Conservation (phyloP, 2,113 vertebrate species). For the Prionailurus viverrinus region DNA sequence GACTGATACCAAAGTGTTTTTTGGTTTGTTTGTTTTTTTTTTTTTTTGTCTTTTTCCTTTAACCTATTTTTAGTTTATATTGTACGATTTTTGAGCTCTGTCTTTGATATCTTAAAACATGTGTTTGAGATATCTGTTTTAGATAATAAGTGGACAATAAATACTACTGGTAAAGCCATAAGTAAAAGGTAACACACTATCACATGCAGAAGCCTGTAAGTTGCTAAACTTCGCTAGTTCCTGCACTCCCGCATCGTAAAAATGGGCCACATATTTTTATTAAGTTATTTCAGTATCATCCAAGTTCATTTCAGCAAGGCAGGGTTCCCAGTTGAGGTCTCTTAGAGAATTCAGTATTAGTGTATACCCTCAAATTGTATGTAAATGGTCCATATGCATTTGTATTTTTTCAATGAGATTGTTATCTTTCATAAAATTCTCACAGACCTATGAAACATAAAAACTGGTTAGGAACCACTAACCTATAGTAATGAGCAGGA, state of each 20-base stretch:
- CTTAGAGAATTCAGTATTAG: background rate
- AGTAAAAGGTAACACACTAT: background rate
- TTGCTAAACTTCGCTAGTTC: background rate
- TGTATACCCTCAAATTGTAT: background rate
- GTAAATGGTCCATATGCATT: background rate
- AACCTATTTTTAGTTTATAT: background rate
- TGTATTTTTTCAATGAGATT: background rate
- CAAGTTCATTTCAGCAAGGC: background rate
- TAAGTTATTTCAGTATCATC: background rate
- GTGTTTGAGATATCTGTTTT: background rate
- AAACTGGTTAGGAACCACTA: background rate
- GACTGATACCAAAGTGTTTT: background rate
- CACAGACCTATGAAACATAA: background rate
- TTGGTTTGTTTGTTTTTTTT: background rate
- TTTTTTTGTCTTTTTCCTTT: background rate
- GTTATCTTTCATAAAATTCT: background rate
- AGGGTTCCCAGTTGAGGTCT: background rate
- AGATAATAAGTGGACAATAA: background rate
- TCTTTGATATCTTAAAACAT: background rate
- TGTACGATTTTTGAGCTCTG: conserved; percentile 1
- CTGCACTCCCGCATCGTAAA: background rate
- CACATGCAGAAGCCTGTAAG: background rate
- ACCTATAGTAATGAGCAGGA: background rate
- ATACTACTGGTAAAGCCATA: background rate
- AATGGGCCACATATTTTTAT: background rate